These are phyloP conservation scores for Dinothrombium tinctorium DNA, from an alignment of 1,140 invertebrate species.

Conservation along the genomic window DNA sequence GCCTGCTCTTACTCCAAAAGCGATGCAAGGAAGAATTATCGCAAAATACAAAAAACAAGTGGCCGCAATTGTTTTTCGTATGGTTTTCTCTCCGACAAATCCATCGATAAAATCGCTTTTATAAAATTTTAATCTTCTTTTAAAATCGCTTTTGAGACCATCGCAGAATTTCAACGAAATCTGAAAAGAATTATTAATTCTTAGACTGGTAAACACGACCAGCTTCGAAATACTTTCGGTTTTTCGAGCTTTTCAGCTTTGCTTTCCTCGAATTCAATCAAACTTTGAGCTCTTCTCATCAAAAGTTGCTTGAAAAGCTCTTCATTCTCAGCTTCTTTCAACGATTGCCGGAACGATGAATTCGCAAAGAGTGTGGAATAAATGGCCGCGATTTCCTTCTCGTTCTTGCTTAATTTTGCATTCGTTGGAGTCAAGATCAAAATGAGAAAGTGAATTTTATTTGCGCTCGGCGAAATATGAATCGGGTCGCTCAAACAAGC, in stretches of 20 bases:
- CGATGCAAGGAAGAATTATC: constrained; percentile 27
- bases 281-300: neutral
- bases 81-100: constrained; percentile 26
- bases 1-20: constrained; percentile 28
- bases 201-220: too few relatives aligned
- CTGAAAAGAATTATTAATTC: too few relatives aligned
- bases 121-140: constrained; percentile 17
- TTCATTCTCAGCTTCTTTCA: neutral
- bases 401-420: constrained; percentile 15
- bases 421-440: neutral
- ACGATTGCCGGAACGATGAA: neutral
- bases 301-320: neutral
- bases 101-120: constrained; percentile 20
- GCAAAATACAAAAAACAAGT: constrained; percentile 28
- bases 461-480: constrained; percentile 1
- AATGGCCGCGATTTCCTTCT: constrained; percentile 15
- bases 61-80: constrained; percentile 25
- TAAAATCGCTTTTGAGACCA: constrained; percentile 19
- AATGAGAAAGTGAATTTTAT: constrained; percentile 1
- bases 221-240: too few relatives aligned
- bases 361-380: constrained; percentile 15
- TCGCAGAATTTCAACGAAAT: neutral
- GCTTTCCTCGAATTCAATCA: neutral
- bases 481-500: neutral
- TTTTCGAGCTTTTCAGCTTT: too few relatives aligned